These are phyloP conservation scores for Peribatodes rhomboidaria DNA, from an alignment of 2,888 invertebrate species.

Conservation along the genomic window DNA sequence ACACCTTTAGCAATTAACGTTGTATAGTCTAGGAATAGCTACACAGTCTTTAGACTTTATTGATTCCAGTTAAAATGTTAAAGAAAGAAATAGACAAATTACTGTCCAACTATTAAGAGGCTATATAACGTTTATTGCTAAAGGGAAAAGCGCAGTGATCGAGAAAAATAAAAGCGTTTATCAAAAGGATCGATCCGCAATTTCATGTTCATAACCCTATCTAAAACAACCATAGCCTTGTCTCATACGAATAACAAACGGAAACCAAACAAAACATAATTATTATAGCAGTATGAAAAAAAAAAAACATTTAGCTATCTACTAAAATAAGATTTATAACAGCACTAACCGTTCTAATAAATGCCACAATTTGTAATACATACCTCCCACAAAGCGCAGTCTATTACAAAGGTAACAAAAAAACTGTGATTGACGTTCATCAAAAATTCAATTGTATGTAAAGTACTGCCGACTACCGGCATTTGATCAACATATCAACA, in stretches of 20 bases:
- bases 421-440: slow-evolving; percentile 36
- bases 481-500: slow-evolving; percentile 29
- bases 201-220: no score
- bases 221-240: neutral
- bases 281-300: no score
- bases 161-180: no score
- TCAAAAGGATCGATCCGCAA: no score
- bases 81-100: no score
- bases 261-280: neutral
- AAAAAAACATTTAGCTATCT: neutral
- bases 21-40: no score
- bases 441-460: slow-evolving; percentile 40
- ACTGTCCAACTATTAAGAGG: no score
- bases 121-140: no score
- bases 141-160: no score
- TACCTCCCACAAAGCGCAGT: slow-evolving; percentile 27
- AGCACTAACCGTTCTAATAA: neutral
- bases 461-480: slow-evolving; percentile 37
- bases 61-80: no score
- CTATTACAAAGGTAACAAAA: slow-evolving; percentile 25
- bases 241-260: neutral
- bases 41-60: no score
- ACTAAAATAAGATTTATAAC: neutral
- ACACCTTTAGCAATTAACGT: no score
- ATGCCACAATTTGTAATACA: slow-evolving; percentile 2